These are phyloP conservation scores for Plusia festucae DNA, from an alignment of 2,888 invertebrate species.

Conservation along the genomic window DNA sequence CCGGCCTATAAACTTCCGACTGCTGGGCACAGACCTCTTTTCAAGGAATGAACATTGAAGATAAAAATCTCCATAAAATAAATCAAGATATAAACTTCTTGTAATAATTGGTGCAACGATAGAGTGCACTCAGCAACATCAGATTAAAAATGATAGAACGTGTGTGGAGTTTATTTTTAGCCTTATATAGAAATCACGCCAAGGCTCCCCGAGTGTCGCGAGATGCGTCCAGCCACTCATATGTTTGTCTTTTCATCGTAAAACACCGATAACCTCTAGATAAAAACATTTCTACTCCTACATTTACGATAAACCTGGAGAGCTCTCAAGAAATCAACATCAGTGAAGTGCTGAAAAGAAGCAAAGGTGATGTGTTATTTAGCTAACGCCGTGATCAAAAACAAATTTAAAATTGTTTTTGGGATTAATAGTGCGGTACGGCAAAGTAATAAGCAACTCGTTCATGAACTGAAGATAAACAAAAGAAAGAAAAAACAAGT, in stretches of 20 bases:
- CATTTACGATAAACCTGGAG: constrained; percentile 49
- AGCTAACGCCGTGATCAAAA: constrained; percentile 49
- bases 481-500: constrained; percentile 71
- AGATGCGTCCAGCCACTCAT: constrained; percentile 66
- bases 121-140: constrained; percentile 46
- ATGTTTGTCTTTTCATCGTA: constrained; percentile 61
- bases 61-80: constrained; percentile 4
- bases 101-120: constrained; percentile 5
- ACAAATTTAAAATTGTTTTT: constrained; percentile 50
- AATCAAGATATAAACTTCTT: background rate
- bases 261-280: constrained; percentile 77
- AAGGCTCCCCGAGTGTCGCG: constrained; percentile 67
- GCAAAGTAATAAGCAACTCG: constrained; percentile 56
- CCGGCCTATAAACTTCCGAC: too few relatives aligned
- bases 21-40: too few relatives aligned
- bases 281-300: constrained; percentile 61
- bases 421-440: constrained; percentile 43
- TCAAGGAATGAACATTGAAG: constrained; percentile 56
- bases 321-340: constrained; percentile 54
- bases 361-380: constrained; percentile 68
- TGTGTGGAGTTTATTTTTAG: constrained; percentile 68
- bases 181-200: constrained; percentile 74
- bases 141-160: constrained; percentile 63
- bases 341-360: constrained; percentile 62
- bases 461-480: constrained; percentile 66